Conservation (phyloP, 2,888 invertebrate genomes). For the Microplitis manilae region DNA sequence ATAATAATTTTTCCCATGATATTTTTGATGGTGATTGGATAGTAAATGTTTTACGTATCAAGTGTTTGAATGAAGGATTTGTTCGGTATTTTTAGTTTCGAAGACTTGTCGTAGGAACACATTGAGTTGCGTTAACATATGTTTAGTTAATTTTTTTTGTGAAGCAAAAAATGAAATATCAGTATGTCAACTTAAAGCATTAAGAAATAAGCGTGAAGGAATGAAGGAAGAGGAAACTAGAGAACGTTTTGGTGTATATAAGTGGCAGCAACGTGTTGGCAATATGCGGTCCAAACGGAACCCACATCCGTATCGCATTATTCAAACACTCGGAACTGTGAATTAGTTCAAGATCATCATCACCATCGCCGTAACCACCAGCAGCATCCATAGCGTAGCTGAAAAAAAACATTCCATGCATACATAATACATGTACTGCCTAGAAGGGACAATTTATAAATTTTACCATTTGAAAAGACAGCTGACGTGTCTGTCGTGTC, state of each 20-base stretch:
- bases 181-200: neutral
- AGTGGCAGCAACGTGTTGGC: slow-evolving; percentile 15
- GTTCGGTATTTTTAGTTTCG: neutral
- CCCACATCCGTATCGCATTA: slow-evolving; percentile 25
- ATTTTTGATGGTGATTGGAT: no score
- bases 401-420: neutral
- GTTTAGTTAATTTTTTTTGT: neutral
- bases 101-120: neutral
- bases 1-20: no score
- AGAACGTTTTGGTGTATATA: neutral
- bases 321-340: slow-evolving; percentile 8
- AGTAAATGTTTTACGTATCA: neutral
- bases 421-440: neutral
- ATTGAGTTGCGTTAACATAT: neutral
- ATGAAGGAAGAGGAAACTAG: slow-evolving; percentile 8
- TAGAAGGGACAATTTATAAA: slow-evolving; percentile 6
- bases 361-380: slow-evolving; percentile 6
- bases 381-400: slow-evolving; percentile 1
- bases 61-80: neutral
- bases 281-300: slow-evolving; percentile 15
- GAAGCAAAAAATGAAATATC: neutral
- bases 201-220: neutral
- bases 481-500: neutral
- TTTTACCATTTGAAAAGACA: slow-evolving; percentile 1
- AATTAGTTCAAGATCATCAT: slow-evolving; percentile 20